phyloP scores from a whole-genome alignment of 2,113 vertebrate genomes.

The Platichthys stellatus region DNA sequence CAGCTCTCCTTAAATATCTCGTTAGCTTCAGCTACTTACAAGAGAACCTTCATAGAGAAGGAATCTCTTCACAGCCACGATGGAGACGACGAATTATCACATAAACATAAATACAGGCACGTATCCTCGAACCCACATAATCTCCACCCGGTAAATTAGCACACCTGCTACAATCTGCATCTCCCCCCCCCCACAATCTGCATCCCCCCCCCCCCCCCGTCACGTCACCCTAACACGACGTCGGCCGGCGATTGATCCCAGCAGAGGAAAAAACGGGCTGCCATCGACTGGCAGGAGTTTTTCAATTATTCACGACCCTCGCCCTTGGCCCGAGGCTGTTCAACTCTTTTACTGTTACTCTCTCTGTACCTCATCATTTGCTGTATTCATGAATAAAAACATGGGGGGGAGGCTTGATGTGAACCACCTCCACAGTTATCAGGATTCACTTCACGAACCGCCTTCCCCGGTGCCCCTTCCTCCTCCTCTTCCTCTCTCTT shows the following conservation, averaged over 20 bases:
- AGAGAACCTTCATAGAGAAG: too few relatives aligned
- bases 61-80: too few relatives aligned
- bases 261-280: slow-evolving; percentile 14
- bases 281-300: slow-evolving; percentile 32
- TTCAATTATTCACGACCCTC: slow-evolving; percentile 63
- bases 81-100: too few relatives aligned
- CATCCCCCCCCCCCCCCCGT: slow-evolving; percentile 5
- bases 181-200: not conserved
- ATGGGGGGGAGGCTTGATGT: not conserved
- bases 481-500: not conserved
- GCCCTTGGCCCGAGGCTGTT: slow-evolving; percentile 50
- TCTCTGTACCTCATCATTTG: slow-evolving; percentile 27
- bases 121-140: not conserved
- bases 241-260: slow-evolving; percentile 48
- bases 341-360: slow-evolving; percentile 32
- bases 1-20: too few relatives aligned
- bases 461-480: not conserved
- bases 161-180: slow-evolving; percentile 14
- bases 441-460: slow-evolving; percentile 36
- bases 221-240: slow-evolving; percentile 30
- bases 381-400: slow-evolving; percentile 62
- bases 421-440: slow-evolving; percentile 23
- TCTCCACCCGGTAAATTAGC: not conserved
- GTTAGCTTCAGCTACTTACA: too few relatives aligned
- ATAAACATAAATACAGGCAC: too few relatives aligned